Evolutionary conservation across 2,888 invertebrate species (phyloP), one percentile per base, ranked within the genome.

Genomic region (Drosophila cognata): DNA sequence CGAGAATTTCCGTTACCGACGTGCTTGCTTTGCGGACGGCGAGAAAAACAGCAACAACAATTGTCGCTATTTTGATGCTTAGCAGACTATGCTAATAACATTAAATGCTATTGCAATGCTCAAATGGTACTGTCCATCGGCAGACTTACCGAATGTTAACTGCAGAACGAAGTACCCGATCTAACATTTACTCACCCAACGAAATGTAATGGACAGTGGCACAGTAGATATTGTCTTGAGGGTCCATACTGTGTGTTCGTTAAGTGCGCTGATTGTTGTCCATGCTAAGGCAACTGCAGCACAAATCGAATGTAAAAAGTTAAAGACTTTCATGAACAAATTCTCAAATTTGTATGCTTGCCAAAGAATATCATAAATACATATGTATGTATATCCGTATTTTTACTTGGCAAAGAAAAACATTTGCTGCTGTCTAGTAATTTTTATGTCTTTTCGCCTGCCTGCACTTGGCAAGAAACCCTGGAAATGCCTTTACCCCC

Each of bases 1-100:
- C 66, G 62, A 71, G 69, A 79, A 75, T 73, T 81, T 78, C 87
- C 84, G 84, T 84, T 87, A 87, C 64, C 84, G 84, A 86, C 82
- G 77, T 81, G 75, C 79, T 69, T 70, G 78, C 74, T 59, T 62
- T 79, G 65, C 76, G 79, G 57, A 25, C 71, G 68, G 68, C 70
- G 28, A 66, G 56, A 78, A 74, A 71, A 79, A 75, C 75, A 75
- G 67, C 77, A 78, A 78, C 61, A 79, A 46, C 46, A 68, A 41
- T 68, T 68, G 21, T 36, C 50, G n/a, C 31, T 52, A 33, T 50
- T 59, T 65, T 57, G 56, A 51, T 59, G 21, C 46, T 61, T 69
- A 59, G 46, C 75, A 79, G 61, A 18, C 6, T 18, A 29, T 56
- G 71, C 33, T 62, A 48, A 43, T 57, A 60, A 66, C 63, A 71